phyloP scores from a whole-genome alignment of 2,888 invertebrate species.

The Hedya salicella region DNA sequence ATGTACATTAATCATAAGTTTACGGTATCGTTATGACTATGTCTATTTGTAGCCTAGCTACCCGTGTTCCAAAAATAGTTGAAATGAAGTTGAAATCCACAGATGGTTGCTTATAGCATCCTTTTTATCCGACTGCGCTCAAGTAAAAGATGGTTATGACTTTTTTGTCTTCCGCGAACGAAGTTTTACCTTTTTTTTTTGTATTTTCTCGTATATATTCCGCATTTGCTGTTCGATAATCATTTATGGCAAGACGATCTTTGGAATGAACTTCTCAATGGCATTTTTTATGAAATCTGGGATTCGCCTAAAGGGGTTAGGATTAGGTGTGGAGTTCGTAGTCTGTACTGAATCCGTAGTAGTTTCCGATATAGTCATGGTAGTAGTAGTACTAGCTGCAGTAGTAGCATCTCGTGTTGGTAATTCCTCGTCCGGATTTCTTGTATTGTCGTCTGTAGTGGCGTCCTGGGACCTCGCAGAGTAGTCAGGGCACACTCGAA shows the following conservation, averaged over 20 bases:
- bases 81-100: too few species aligned
- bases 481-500: conserved; percentile 5
- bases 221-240: not conserved
- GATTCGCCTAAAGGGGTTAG: not conserved
- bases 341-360: not conserved
- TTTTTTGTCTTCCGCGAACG: too few species aligned
- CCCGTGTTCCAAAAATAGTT: too few species aligned
- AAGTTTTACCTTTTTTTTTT: too few species aligned
- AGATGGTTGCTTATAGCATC: too few species aligned
- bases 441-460: not conserved
- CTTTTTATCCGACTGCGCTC: too few species aligned
- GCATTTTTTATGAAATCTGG: conserved; percentile 1
- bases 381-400: conserved; percentile 3
- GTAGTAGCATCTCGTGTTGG: conserved; percentile 9
- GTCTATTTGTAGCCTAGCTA: too few species aligned
- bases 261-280: not conserved
- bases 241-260: not conserved
- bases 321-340: not conserved
- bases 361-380: not conserved
- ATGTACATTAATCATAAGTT: too few species aligned
- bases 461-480: not conserved
- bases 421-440: not conserved
- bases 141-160: too few species aligned
- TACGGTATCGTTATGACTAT: too few species aligned
- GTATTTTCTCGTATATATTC: too few species aligned